Evolutionary conservation across 2,113 vertebrate genomes (phyloP), one percentile per base, ranked within the genome.

Genomic region (Neogale vison): DNA sequence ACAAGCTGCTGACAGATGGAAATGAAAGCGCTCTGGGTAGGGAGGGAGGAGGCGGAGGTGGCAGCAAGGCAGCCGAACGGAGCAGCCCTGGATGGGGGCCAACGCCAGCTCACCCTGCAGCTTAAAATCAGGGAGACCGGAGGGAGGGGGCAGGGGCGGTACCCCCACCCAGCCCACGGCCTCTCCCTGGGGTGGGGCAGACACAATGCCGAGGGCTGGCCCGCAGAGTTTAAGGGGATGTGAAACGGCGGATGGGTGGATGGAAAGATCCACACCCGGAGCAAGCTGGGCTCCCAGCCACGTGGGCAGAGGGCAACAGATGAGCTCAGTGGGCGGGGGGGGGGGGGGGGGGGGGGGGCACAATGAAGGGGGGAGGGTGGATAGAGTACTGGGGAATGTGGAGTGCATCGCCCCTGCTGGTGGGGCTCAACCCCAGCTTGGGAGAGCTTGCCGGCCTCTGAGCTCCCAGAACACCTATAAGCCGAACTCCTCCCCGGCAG

Each of bases 1-100:
- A 50, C 21, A 85, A 96, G 90, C 80, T 96, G 95, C 98, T 94
- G 92, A 97, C 85, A 79, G 94, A 95, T 69, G 82, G 95, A 90
- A 96, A 95, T n/a, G 59, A 71, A 88, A 95, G 63, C 26, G 0
- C 71, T 34, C 47, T 42, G 50, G 72, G 76, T 36, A 36, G n/a
- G 7, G 67, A 15, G 29, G 42, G 11, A 24, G 42, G 47, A 36
- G 47, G 79, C 0, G 18, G 79, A 34, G 57, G 91, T 8, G 2
- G 85, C 45, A 24, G 74, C 67, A 57, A 72, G 69, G 52, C 29
- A 69, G 74, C 3, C 3, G 77, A n/a, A n/a, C 3, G 59, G 45
- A 95, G 77, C 88, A 45, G 88, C n/a, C n/a, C 65, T 97, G 97
- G 97, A 65, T 0, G 5, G 59, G n/a, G 36, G 63, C 93, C 96